Conservation (phyloP, 1,140 invertebrate species). For the Sminthurinus signatus region DNA sequence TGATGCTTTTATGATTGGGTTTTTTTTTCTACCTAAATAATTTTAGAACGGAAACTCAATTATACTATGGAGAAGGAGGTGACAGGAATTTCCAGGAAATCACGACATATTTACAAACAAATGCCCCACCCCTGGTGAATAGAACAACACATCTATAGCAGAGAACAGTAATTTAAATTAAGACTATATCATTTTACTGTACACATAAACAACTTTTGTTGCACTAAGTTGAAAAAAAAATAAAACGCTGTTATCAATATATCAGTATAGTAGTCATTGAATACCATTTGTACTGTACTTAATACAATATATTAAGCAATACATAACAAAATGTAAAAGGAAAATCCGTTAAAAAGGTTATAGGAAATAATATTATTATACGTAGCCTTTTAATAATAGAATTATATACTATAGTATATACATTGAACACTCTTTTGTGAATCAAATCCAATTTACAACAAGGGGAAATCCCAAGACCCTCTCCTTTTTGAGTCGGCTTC, state of each 20-base stretch:
- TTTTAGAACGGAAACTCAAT: constrained; percentile 12
- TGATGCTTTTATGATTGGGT: background rate
- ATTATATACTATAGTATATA: no score
- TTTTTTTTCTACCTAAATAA: background rate
- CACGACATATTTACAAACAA: constrained; percentile 9
- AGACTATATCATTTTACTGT: background rate
- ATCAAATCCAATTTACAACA: no score
- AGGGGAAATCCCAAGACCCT: no score
- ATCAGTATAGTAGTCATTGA: background rate
- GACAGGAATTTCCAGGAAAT: constrained; percentile 15
- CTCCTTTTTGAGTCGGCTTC: no score
- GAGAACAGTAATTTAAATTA: background rate
- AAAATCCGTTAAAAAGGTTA: background rate
- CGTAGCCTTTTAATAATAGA: no score
- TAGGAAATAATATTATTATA: background rate
- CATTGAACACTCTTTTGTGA: no score
- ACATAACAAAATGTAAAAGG: background rate
- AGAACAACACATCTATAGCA: constrained; percentile 28
- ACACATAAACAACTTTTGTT: background rate
- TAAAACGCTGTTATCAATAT: background rate
- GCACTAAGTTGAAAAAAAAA: background rate
- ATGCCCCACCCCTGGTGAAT: constrained; percentile 20
- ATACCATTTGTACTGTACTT: background rate
- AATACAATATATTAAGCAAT: background rate
- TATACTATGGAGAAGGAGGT: constrained; percentile 18